These are phyloP conservation scores for Chitala chitala DNA, from an alignment of 2,113 vertebrate species.

Conservation along the genomic window DNA sequence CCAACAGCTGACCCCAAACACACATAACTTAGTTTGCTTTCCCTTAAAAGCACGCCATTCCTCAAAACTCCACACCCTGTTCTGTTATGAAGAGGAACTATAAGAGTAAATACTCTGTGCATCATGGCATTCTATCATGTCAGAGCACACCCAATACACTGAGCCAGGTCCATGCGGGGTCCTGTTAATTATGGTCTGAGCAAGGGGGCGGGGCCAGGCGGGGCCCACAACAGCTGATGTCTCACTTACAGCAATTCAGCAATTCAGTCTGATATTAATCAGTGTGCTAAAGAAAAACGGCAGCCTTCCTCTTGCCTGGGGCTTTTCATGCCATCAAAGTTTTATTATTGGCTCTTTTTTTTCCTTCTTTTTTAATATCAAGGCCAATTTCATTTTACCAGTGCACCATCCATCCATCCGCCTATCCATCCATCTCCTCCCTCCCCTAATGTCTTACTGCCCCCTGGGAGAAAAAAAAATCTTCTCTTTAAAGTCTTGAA, in stretches of 20 bases:
- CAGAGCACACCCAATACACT: slow-evolving; percentile 1
- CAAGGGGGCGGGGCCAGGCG: neutral
- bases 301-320: slow-evolving; percentile 23
- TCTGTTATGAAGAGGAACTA: neutral
- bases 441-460: neutral
- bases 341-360: slow-evolving; percentile 23
- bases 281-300: slow-evolving; percentile 26
- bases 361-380: slow-evolving; percentile 32
- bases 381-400: slow-evolving; percentile 32
- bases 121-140: too few relatives aligned
- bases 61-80: neutral
- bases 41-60: slow-evolving; percentile 16
- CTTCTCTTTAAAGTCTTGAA: neutral
- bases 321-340: slow-evolving; percentile 25
- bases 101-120: too few relatives aligned
- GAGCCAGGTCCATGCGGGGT: neutral
- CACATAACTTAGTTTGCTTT: slow-evolving; percentile 1
- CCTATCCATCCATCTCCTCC: neutral
- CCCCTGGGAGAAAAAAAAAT: slow-evolving; percentile 15
- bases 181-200: neutral
- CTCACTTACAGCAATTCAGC: slow-evolving; percentile 31
- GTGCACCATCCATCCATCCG: slow-evolving; percentile 14
- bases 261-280: slow-evolving; percentile 31
- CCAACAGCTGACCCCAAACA: slow-evolving; percentile 16
- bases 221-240: slow-evolving; percentile 2